A percentile compares a stretch with the other conserved stretches of the same genome.
These are phyloP conservation scores for Lypha dubia DNA, from an alignment of 2,888 invertebrate species.

Conservation along the genomic window DNA sequence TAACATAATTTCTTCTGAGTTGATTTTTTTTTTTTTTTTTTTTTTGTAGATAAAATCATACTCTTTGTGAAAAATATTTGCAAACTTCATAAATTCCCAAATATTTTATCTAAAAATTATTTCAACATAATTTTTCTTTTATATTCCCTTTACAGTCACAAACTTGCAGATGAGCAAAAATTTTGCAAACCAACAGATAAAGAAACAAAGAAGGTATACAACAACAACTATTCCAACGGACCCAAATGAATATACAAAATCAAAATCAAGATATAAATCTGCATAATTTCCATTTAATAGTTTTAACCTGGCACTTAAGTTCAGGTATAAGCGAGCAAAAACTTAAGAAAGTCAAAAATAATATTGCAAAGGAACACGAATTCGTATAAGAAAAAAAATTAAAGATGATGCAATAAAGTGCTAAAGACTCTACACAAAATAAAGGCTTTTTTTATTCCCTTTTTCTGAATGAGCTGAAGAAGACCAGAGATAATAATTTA, in stretches of 20 bases:
- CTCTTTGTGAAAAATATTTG: neutral
- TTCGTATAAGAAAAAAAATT: neutral
- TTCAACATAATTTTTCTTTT: slow-evolving; percentile 12
- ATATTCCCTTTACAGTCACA: slow-evolving; percentile 29
- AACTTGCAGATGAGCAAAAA: neutral
- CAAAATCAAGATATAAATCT: slow-evolving; percentile 27
- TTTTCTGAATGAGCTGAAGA: neutral
- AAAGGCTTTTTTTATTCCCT: neutral
- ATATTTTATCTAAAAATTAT: slow-evolving; percentile 3
- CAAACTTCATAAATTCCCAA: neutral
- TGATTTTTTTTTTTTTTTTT: too few species aligned
- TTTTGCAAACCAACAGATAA: neutral
- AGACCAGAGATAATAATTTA: neutral
- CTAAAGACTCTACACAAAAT: too few species aligned
- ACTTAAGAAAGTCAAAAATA: slow-evolving; percentile 35
- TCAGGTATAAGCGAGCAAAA: slow-evolving; percentile 38
- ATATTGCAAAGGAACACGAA: slow-evolving; percentile 10
- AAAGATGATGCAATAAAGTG: too few species aligned
- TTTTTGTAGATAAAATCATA: neutral
- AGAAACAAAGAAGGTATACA: neutral
- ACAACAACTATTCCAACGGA: too few species aligned
- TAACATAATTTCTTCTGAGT: neutral
- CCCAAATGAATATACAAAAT: neutral
- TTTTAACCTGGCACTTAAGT: slow-evolving; percentile 49
- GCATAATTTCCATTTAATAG: slow-evolving; percentile 57